Evolutionary conservation across 2,888 invertebrate species (phyloP).

Genomic region (Acholoe squamosa): DNA sequence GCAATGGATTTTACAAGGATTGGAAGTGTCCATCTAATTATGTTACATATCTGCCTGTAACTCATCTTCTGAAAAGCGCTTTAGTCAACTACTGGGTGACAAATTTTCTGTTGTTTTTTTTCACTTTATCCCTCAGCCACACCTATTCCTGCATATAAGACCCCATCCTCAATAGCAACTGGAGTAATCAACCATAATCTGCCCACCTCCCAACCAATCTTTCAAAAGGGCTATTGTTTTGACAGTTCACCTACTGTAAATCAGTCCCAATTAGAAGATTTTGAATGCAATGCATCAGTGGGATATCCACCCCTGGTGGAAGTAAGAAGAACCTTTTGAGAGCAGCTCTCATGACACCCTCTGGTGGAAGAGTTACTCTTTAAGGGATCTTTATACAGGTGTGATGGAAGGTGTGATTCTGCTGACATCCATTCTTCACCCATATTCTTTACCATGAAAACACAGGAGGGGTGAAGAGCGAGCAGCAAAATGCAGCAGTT

Average conservation of each 20-base stretch:
- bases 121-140: no score
- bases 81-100: no score
- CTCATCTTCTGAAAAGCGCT: no score
- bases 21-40: no score
- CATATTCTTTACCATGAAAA: background rate
- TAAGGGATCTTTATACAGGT: background rate
- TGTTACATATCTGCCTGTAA: no score
- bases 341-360: background rate
- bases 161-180: background rate
- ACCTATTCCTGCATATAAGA: no score
- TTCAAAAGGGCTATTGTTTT: conserved; percentile 26
- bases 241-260: background rate
- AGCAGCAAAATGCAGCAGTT: no score
- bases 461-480: no score
- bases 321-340: no score
- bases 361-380: background rate
- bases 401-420: no score
- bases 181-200: background rate
- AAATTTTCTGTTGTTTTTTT: no score
- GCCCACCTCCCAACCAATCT: background rate
- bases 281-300: background rate
- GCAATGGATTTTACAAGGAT: no score
- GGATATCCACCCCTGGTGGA: background rate
- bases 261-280: conserved; percentile 16
- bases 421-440: background rate